Percentiles rank a stretch among this genome's conserved stretches.
Conservation (phyloP, 30 jellyfish, hydroid and myxozoan species). For the Cassiopea andromeda region DNA sequence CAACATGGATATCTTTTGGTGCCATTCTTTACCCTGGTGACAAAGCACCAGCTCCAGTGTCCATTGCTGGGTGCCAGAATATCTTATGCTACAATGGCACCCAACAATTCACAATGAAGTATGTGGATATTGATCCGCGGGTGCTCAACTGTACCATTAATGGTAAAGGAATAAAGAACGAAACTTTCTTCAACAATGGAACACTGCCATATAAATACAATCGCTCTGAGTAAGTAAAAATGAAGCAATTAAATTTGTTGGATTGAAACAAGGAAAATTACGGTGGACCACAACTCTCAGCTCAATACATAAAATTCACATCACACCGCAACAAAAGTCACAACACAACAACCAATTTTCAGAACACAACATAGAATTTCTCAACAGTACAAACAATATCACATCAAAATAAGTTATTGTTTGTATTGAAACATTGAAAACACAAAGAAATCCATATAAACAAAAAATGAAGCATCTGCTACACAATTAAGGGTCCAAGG, state of each 20-base stretch:
- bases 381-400: no score
- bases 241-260: not conserved
- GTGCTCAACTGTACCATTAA: not conserved
- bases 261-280: no score
- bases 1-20: constrained; percentile 57
- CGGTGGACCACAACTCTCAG: no score
- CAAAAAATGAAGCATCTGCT: no score
- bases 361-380: no score
- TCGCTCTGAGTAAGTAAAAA: constrained; percentile 38
- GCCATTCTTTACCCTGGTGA: constrained; percentile 57
- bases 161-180: not conserved
- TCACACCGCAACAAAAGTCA: no score
- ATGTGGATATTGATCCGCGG: not conserved
- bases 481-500: no score
- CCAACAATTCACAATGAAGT: not conserved
- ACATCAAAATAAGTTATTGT: no score
- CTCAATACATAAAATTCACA: no score
- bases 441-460: no score
- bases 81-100: not conserved
- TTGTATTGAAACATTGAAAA: no score
- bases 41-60: constrained; percentile 64
- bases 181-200: constrained; percentile 27
- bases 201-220: constrained; percentile 18
- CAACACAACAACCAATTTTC: no score
- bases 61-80: constrained; percentile 19